Conservation (phyloP, 2,113 vertebrate species). For the Dendrocopos noguchii region DNA sequence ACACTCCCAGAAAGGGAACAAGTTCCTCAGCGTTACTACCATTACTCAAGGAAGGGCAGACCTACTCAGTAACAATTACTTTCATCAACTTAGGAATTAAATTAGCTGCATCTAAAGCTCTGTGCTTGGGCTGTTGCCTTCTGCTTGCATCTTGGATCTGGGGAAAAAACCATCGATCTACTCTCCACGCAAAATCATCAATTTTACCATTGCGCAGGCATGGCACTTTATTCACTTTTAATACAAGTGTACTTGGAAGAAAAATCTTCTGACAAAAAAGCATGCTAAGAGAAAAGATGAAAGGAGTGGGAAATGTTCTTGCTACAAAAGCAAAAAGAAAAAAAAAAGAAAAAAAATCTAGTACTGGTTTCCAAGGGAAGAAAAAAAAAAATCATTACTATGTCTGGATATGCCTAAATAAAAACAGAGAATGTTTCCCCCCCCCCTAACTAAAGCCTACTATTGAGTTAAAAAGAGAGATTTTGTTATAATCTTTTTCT, state of each 20-base stretch:
- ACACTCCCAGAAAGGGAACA: background rate
- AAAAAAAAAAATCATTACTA: background rate
- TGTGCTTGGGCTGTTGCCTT: background rate
- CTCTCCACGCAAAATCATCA: slow-evolving; percentile 48
- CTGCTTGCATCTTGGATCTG: background rate
- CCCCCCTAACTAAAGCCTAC: background rate
- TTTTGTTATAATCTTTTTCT: background rate
- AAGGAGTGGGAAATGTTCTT: background rate
- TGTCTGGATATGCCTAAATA: slow-evolving; percentile 31
- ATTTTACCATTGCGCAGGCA: background rate
- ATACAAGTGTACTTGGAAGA: background rate
- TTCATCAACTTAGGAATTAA: background rate
- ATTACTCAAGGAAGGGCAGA: background rate
- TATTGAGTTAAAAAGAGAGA: slow-evolving; percentile 33
- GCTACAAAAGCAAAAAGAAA: background rate
- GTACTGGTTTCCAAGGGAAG: background rate
- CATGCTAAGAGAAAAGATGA: background rate
- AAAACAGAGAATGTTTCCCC: slow-evolving; percentile 15
- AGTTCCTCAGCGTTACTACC: background rate
- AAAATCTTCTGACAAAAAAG: slow-evolving; percentile 43
- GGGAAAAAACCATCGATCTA: slow-evolving; percentile 23
- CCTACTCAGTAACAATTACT: background rate
- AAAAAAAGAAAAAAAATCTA: background rate
- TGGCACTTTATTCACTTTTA: slow-evolving; percentile 49
- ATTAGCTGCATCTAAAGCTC: background rate